Base-by-base conservation (phyloP, 2,888 invertebrate species). In the Cryptus viduatorius region DNA sequence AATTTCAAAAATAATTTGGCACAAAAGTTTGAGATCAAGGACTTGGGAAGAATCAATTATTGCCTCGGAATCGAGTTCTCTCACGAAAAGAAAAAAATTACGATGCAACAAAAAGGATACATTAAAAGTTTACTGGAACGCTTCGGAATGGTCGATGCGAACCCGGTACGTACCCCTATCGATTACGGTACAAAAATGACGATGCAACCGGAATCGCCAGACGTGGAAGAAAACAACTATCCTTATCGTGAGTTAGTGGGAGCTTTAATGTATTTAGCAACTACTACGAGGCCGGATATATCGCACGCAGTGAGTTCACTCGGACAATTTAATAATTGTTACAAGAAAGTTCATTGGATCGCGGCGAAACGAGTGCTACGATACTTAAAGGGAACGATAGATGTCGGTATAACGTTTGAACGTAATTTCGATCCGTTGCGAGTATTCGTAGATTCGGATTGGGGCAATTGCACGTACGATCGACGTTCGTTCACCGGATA, bases 401-500 rank as follows among this genome's bases (percentile, higher is more conserved):
- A 89, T 53, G 29, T 87, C 5, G 88, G 89, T 31, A 72, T 92
- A 5, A 19, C 48, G 5, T 92, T 86, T 75, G 68, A 64, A 2
- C 50, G 46, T 10, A 37, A 48, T 1, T n/a, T 16, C 3, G 75
- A 79, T 2, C 64, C 79, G 1, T 14, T 92, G 4, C 12, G 14
- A 12, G 90, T 89, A 8, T 92, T 81, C 65, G 86, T 85, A 4
- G 92, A 92, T 84, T 87, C 91, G 0, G 92, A 92, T 72, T 90
- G 88, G 88, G 90, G 87, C 1, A 87, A 81, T 19, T 86, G 86
- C 44, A 59, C 65, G 10, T 76, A 56, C 12, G 83, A 88, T 19
- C 42, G 89, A 19, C 86, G 87, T 24, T 90, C 90, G 0, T 89
- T 81, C n/a, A 84, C 86, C 5, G 90, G 89, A 19, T 86, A 71